Conservation (phyloP, 2,888 invertebrate species). For the Tribolium freemani region DNA sequence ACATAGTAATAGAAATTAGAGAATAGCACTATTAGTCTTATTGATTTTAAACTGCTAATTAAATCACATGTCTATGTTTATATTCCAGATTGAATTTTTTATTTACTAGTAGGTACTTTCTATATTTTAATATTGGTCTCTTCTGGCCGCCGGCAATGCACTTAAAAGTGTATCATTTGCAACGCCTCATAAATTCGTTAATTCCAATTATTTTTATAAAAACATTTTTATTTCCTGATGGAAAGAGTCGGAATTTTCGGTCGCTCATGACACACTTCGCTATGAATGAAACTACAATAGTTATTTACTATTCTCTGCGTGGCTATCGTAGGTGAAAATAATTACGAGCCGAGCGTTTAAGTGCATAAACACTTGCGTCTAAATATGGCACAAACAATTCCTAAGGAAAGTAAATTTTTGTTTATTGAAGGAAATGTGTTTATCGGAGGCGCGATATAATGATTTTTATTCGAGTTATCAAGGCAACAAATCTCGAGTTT, state of each 20-base stretch:
- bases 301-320: constrained; percentile 4
- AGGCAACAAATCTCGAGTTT: neutral
- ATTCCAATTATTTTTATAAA: neutral
- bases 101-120: neutral
- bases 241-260: neutral
- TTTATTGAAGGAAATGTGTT: neutral
- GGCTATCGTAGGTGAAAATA: constrained; percentile 6
- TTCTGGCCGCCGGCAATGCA: neutral
- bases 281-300: neutral
- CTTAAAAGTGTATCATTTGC: neutral
- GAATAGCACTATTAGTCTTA: too few relatives aligned
- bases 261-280: neutral
- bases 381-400: neutral
- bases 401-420: neutral
- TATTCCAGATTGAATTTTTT: too few relatives aligned
- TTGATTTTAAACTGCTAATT: neutral
- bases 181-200: neutral
- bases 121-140: neutral
- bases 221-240: too few relatives aligned
- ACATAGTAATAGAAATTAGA: too few relatives aligned
- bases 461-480: neutral
- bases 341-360: constrained; percentile 1
- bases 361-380: neutral
- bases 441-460: neutral
- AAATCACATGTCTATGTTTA: too few relatives aligned